Base-by-base conservation (phyloP, 2,113 vertebrate genomes). In the Trichechus manatus region DNA sequence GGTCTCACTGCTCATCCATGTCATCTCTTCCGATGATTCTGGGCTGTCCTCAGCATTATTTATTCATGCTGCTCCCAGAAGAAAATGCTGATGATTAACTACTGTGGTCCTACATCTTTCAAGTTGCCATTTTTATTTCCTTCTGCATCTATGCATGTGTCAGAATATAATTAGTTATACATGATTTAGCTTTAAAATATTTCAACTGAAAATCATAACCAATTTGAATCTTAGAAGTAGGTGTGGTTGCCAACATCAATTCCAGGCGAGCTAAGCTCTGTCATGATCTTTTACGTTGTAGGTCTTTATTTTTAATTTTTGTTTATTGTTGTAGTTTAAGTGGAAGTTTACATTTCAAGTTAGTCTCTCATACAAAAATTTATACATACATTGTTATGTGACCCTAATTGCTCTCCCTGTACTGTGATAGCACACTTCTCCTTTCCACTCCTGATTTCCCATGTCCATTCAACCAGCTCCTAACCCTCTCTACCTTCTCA, bases 181-280 rank as follows among this genome's bases (percentile, higher is more conserved):
- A 78, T 42, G 31, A 93, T 87, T 87, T 78, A 83, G 80, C 44
- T 93, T 97, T 92, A 94, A 89, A 95, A 92, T 31, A 33, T 75
- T 96, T 96, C 53, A 72, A 88, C 74, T 19, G 68, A 88, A 96
- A 95, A 25, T 44, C 78, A 53, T 89, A 91, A 87, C 39, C 90
- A 0, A 88, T 63, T 22, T 86, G 36, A 82, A 81, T 86, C 97
- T 75, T 39, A 95, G 47, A 88, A 97, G 33, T 42, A 88, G 5
- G 42, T 89, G 9, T 80, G 36, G 78, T 50, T 66, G 31, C 47
- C n/a, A 13, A 61, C 63, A 77, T 87, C 63, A 92, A 84, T 87
- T 74, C 59, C 70, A 96, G 75, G 39, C 42, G 8, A 87, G 5
- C 0, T 78, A 39, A 39, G 39, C 39, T 39, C 39, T 39, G 39